A percentile compares a stretch with the other conserved stretches of the same genome.
Evolutionary conservation across 2,888 invertebrate genomes (phyloP).

Genomic region (Tupiocoris notatus): DNA sequence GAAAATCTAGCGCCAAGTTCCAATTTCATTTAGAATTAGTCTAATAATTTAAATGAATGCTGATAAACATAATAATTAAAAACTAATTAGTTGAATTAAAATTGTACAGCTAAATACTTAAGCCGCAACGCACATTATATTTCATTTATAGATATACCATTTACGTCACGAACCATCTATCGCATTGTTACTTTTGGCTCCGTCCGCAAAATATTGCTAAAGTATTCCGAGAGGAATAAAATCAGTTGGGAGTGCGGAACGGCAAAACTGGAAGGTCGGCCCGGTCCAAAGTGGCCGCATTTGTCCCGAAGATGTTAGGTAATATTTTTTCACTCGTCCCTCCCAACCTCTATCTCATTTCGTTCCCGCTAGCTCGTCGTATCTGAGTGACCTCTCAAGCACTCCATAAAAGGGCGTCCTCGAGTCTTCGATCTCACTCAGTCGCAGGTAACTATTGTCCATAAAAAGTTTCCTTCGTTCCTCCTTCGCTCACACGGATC

Average conservation of each 20-base stretch:
- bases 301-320: constrained; percentile 25
- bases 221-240: not conserved
- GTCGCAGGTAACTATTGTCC: not conserved
- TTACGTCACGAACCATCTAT: too few relatives aligned
- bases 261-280: constrained; percentile 10
- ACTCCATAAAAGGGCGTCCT: not conserved
- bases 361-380: not conserved
- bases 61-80: too few relatives aligned
- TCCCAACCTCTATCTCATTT: constrained; percentile 4
- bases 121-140: too few relatives aligned
- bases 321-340: constrained; percentile 18
- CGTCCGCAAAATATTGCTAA: not conserved
- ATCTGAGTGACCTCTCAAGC: not conserved
- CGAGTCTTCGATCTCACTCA: not conserved
- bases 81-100: too few relatives aligned
- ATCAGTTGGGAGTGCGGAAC: not conserved
- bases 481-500: not conserved
- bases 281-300: constrained; percentile 19
- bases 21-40: too few relatives aligned
- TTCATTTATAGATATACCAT: too few relatives aligned
- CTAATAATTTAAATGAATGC: too few relatives aligned
- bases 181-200: not conserved
- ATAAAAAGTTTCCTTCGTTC: not conserved
- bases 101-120: too few relatives aligned
- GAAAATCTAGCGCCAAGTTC: too few relatives aligned